Evolutionary conservation across 1,140 invertebrate genomes (phyloP), one percentile per base, ranked within the genome.

Genomic region (Brachionus calyciflorus): DNA sequence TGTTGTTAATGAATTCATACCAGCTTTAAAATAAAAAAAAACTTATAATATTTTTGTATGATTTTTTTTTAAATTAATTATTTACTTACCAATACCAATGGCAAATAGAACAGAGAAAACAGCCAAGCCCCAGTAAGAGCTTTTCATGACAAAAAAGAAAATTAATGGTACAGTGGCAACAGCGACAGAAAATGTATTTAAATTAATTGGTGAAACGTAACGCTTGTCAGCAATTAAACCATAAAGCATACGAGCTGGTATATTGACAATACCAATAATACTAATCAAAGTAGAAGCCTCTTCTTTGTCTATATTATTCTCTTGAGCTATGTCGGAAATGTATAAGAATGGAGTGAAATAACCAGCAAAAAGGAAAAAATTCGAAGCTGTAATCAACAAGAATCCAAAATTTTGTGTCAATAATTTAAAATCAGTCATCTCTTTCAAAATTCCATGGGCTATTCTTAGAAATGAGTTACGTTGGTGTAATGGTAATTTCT

Each of bases 401-500:
- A 46, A 70, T n/a, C 21, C 19, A 17, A 46, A 17, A 19, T 70
- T 70, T 30, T 70, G 19, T 48, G 17, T 48, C 19, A 70, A 26
- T n/a, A 70, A n/a, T 6, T 17, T 46, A 17, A 70, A 24, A 51
- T 70, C 30, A 7, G 21, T 26, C 17, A 70, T 70, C 9, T 70
- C 65, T 51, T 70, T 70, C 12, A 70, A 48, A 30, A 70, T 19
- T 26, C 19, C 68, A 10, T n/a, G 3, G 26, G 33, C 44, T 26
- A 48, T 48, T 48, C 41, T 48, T 37, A 70, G 44, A 51, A 44
- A 48, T 12, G 68, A 33, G 68, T 70, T 70, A 10, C 68, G 68
- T 21, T 70, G 44, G 37, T 70, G 48, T 17, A 70, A 70, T 30
- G 68, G 68, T 2, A 70, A 30, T 5, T 63, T 40, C 28, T 28